Base-by-base conservation (phyloP, 2,888 invertebrate species). In the Drosophila longiperda region DNA sequence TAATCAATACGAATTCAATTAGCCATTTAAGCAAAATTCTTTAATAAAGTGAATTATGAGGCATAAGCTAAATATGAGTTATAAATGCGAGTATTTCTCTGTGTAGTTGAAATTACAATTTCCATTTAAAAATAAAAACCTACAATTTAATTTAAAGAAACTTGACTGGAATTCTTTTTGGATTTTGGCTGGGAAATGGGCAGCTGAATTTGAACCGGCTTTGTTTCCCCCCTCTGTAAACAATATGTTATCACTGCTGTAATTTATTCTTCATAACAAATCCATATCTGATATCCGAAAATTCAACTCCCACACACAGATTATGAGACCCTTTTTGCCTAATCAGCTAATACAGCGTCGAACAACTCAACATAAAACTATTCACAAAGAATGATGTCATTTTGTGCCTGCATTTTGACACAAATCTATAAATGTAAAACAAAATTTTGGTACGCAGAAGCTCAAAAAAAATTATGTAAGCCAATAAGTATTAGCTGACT, bases 1-100 rank as follows among this genome's bases (percentile, higher is more conserved):
- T 7, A 74, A 74, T 64, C 45, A 71, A 68, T 80, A 85, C 77
- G 68, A 83, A 85, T 72, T 88, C 76, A 79, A 87, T 83, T 89
- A 87, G 78, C 38, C 61, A 62, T 62, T 64, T 85, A 80, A 86
- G 83, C 48, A 36, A 73, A 76, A 76, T 71, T 85, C 87, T 86
- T 88, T 78, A 87, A 84, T 52, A 75, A 58, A 48, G 52, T 55
- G 60, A 66, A 65, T 32, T 9, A 60, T 58, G 23, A 61, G 48
- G 49, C 29, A 66, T 52, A n/a, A 58, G 58, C 50, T 20, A 45
- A 53, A 63, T 50, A 66, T 53, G 45, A 52, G 60, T 73, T 62
- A 68, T 38, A 45, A 61, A 60, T 53, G 68, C 54, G 57, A 79
- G 81, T 83, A 85, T 78, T 86, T 80, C 75, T 67, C 75, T 67